Base-by-base conservation (phyloP, 1,140 invertebrate genomes). In the Danaus melanippus region DNA sequence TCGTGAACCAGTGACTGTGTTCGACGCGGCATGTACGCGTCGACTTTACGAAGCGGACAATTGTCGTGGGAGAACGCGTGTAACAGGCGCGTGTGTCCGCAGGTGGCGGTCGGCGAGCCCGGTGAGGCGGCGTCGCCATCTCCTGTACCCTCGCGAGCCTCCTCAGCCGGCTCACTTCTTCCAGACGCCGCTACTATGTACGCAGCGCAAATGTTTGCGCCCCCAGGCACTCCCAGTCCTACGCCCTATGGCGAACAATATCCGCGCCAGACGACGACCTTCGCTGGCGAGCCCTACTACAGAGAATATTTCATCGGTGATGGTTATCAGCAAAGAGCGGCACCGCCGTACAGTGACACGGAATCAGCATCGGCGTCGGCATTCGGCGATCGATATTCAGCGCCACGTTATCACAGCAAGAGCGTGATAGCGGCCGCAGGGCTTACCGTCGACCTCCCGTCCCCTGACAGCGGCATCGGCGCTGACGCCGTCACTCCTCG, bases 381-480 rank as follows among this genome's bases (percentile, higher is more conserved):
- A 12, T 86, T 86, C 53, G 78, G 74, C 41, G 86, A 88, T 56
- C 74, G 86, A 54, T 88, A 88, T 60, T 79, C 78, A 17, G 76
- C 83, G 43, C 81, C 79, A 61, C 83, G 85, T 40, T 87, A 87
- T 63, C 86, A 88, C 66, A 79, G 81, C 74, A 88, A 88, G 69
- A 85, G 86, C 56, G 86, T 88, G 53, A 88, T 88, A 54, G 83
- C 88, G 9, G 91, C 92, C 41, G 92, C 93, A 67, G 94, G 93
- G 5, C 90, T 96, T 43, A 96, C 94, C 6, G 95, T 97, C 64
- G 96, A 97, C 87, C 89, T 97, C 64, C 95, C 95, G 0, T 96
- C 95, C 56, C 95, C 96, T 1, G 95, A 97, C 83, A 95, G 93
- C 66, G 96, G 95, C 12, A 97, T 97, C 68, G 96, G 95, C 21